Percentiles rank a stretch among this genome's conserved stretches.
phyloP scores from a whole-genome alignment of 2,113 vertebrate genomes.

The Noturus placidus region DNA sequence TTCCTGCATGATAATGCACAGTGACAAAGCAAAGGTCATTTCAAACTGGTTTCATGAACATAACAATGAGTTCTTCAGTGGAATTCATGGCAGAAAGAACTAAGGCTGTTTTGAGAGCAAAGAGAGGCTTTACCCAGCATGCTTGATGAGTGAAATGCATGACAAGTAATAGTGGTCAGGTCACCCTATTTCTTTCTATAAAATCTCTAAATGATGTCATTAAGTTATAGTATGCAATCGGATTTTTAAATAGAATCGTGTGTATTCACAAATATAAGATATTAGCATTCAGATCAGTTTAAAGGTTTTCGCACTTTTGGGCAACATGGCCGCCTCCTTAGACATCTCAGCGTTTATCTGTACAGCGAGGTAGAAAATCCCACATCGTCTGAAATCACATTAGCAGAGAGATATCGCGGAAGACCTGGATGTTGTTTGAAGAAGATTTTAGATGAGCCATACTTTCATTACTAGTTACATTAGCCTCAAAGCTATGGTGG shows the following conservation, averaged over 20 bases:
- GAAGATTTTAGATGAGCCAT: background rate
- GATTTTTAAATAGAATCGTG: background rate
- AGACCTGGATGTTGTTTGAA: background rate
- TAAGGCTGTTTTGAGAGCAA: background rate
- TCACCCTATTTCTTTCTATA: background rate
- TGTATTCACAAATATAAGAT: background rate
- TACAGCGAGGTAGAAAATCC: background rate
- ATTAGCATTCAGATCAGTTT: background rate
- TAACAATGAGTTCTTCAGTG: background rate
- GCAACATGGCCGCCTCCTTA: background rate
- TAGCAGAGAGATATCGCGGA: background rate
- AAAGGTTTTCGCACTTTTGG: background rate
- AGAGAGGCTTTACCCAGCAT: background rate
- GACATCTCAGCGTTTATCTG: background rate
- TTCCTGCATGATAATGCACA: background rate
- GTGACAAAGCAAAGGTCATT: too few species aligned
- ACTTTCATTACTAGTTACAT: background rate
- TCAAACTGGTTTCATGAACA: background rate
- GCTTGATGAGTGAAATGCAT: background rate
- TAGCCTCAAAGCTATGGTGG: background rate
- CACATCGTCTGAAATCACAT: background rate
- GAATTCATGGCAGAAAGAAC: background rate
- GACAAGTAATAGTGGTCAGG: background rate
- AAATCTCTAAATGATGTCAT: background rate
- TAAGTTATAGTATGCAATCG: background rate